Conservation (phyloP, 1,140 invertebrate genomes). For the Holotrichia oblita region DNA sequence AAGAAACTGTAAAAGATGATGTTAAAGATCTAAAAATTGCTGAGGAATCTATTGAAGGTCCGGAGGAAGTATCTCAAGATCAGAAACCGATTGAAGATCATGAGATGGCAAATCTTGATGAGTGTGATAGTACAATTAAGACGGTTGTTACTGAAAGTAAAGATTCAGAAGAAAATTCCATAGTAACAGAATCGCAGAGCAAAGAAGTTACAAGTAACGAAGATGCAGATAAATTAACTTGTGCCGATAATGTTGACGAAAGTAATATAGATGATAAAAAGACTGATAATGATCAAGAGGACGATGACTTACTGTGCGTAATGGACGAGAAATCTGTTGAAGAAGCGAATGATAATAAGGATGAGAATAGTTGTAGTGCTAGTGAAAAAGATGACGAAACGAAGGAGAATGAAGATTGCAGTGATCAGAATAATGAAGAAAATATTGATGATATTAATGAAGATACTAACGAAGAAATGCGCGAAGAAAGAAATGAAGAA, state of each 20-base stretch:
- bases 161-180: not conserved
- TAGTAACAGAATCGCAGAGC: not conserved
- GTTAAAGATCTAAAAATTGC: not conserved
- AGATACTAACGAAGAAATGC: constrained; percentile 21
- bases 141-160: not conserved
- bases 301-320: constrained; percentile 29
- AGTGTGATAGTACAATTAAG: not conserved
- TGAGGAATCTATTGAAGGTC: not conserved
- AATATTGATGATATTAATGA: not conserved
- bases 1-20: not conserved
- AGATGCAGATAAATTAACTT: not conserved
- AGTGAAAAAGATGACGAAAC: constrained; percentile 62
- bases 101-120: not conserved
- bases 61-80: not conserved
- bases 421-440: constrained; percentile 4
- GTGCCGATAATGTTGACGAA: constrained; percentile 50
- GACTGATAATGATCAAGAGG: constrained; percentile 39
- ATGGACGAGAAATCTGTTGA: constrained; percentile 29
- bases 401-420: constrained; percentile 12
- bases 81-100: not conserved
- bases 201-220: not conserved
- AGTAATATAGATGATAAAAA: constrained; percentile 52
- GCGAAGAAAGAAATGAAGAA: constrained; percentile 31
- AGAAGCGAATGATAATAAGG: constrained; percentile 38
- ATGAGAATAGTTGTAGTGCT: constrained; percentile 63